phyloP scores from a whole-genome alignment of 2,113 vertebrate genomes.

The Callaeas wilsoni region DNA sequence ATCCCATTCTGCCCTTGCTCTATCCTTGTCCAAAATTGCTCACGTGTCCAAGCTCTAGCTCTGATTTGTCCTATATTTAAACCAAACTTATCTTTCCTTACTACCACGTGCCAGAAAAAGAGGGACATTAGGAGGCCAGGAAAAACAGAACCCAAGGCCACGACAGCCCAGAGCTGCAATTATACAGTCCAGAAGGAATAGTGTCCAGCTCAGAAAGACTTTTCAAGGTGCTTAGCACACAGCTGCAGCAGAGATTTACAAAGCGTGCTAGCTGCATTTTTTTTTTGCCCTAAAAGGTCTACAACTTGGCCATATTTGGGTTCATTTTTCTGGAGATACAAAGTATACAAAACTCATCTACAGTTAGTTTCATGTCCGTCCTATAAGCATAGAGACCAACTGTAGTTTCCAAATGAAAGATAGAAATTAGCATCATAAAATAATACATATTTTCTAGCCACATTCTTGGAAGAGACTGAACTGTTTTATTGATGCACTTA shows the following conservation, averaged over 20 bases:
- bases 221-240: neutral
- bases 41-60: neutral
- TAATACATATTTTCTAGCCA: conserved; percentile 8
- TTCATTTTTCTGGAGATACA: neutral
- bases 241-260: neutral
- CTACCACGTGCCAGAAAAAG: neutral
- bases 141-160: neutral
- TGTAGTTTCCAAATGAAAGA: neutral
- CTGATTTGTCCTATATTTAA: neutral
- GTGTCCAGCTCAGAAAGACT: neutral
- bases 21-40: neutral
- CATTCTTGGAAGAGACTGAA: neutral
- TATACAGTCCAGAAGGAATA: neutral
- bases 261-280: neutral
- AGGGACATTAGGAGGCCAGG: neutral
- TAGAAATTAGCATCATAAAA: conserved; percentile 32
- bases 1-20: neutral
- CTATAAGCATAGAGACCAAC: neutral
- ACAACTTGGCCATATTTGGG: neutral
- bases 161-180: neutral
- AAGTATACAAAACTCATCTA: neutral
- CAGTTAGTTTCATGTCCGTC: neutral
- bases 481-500: conserved; percentile 11
- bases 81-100: neutral
- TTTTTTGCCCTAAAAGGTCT: conserved; percentile 12